Evolutionary conservation across 2,888 invertebrate species (phyloP).

Genomic region (Erebia epiphron): DNA sequence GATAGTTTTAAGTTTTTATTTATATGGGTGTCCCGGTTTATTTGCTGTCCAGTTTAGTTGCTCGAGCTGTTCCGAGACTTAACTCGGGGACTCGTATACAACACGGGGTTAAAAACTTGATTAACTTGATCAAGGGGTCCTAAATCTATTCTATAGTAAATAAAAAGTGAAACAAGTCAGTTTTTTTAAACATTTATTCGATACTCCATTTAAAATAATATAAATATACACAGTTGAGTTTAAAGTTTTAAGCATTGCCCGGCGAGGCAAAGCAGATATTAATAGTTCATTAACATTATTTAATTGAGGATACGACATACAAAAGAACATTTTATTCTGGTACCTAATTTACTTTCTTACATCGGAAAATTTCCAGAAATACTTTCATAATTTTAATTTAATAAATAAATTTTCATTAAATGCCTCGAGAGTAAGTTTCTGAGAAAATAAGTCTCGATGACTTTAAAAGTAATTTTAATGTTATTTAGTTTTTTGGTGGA

Average conservation of each 20-base stretch:
- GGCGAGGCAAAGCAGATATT: no score
- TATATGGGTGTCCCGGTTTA: no score
- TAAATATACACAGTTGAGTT: slow-evolving; percentile 52
- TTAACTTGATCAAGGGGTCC: no score
- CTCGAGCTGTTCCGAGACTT: no score
- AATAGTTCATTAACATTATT: neutral
- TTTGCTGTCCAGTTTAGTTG: no score
- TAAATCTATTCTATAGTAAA: no score
- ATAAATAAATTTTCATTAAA: neutral
- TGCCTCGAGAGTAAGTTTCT: neutral
- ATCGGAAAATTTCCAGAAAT: neutral
- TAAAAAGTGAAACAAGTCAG: slow-evolving; percentile 10
- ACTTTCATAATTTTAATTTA: neutral
- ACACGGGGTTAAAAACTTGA: no score
- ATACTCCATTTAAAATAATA: slow-evolving; percentile 61
- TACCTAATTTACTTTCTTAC: neutral
- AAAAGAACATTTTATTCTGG: neutral
- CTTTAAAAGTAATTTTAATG: no score
- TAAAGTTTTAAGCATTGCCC: slow-evolving; percentile 35
- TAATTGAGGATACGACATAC: slow-evolving; percentile 16
- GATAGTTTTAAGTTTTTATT: no score
- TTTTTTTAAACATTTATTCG: slow-evolving; percentile 70
- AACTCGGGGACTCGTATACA: no score
- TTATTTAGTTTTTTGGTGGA: no score
- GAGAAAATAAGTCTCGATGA: neutral